Base-by-base conservation (phyloP, 2,797 vertebrate species). In the Ctenopoma kingsleyae region DNA sequence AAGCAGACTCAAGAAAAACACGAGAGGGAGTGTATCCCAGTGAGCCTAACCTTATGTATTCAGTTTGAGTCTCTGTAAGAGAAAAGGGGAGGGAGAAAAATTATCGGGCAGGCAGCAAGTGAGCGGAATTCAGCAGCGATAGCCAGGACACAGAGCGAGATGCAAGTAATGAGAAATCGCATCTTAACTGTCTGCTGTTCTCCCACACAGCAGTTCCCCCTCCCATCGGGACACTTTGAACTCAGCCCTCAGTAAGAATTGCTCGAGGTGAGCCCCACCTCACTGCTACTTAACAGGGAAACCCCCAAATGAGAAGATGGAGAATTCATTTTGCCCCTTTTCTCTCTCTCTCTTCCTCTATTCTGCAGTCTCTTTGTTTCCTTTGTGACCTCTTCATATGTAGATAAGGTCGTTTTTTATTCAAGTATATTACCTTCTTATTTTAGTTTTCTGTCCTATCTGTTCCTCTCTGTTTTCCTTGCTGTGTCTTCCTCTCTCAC, bases 1-100 rank as follows among this genome's bases (percentile, higher is more conserved):
- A 49, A 60, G 59, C 53, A 55, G 50, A 65, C 68, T 53, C 9
- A 54, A 68, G 57, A 60, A 61, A 55, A 74, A 57, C 19, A 23
- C 8, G 67, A 25, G 38, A 59, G 51, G 55, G 70, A 49, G 70
- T 23, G 84, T 51, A 70, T 67, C 67, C 20, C 47, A 36, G 53
- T 30, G 65, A 43, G 53, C 54, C 10, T 51, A 58, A 27, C 86
- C 73, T 90, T 95, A 93, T 93, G 83, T 88, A 94, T 95, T 95
- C 92, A 61, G 74, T 57, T 73, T 80, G 83, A 81, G 75, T 92
- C 78, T 77, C 35, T 27, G 58, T 22, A 25, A 68, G 74, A 70
- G 72, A 80, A 72, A 79, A 57, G 66, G 61, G 61, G 51, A 67
- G 57, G 50, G 71, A 52, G 70, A 69, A 47, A 76, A 75, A 88